phyloP scores from a whole-genome alignment of 2,797 vertebrate species.

The Clarias platycephalus region DNA sequence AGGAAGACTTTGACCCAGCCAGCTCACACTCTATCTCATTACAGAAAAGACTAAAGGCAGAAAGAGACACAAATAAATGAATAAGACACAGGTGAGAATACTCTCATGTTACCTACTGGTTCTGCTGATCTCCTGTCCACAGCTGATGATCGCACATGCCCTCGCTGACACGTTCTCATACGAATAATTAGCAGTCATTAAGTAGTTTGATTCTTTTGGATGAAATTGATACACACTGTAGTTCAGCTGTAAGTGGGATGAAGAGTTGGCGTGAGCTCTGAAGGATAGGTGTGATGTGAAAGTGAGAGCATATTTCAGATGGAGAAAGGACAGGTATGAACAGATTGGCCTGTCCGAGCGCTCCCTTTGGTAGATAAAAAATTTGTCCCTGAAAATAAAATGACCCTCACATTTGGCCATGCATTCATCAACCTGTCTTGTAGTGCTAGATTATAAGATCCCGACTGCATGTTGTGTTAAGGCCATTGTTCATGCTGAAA shows the following conservation, averaged over 20 bases:
- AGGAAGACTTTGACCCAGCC: too few species aligned
- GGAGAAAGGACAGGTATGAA: slow-evolving; percentile 22
- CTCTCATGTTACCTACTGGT: too few species aligned
- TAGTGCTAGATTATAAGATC: slow-evolving; percentile 8
- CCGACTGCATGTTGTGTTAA: neutral
- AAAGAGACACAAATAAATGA: too few species aligned
- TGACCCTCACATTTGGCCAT: neutral
- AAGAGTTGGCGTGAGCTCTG: neutral
- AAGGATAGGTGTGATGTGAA: neutral
- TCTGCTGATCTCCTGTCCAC: too few species aligned
- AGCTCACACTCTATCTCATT: too few species aligned
- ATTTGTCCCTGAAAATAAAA: slow-evolving; percentile 11
- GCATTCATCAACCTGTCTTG: slow-evolving; percentile 3
- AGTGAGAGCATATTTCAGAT: slow-evolving; percentile 1
- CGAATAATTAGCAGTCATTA: too few species aligned
- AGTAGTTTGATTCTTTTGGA: neutral
- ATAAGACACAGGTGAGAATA: too few species aligned
- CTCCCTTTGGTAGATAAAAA: neutral
- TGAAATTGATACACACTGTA: neutral
- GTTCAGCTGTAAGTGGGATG: neutral
- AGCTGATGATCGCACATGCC: too few species aligned
- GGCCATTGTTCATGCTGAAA: slow-evolving; percentile 23
- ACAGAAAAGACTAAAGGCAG: too few species aligned
- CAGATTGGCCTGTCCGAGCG: slow-evolving; percentile 32
- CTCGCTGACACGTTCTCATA: too few species aligned